A percentile compares a stretch with the other conserved stretches of the same genome.
Evolutionary conservation across 1,140 invertebrate genomes (phyloP).

Genomic region (Trachymyrmex septentrionalis): DNA sequence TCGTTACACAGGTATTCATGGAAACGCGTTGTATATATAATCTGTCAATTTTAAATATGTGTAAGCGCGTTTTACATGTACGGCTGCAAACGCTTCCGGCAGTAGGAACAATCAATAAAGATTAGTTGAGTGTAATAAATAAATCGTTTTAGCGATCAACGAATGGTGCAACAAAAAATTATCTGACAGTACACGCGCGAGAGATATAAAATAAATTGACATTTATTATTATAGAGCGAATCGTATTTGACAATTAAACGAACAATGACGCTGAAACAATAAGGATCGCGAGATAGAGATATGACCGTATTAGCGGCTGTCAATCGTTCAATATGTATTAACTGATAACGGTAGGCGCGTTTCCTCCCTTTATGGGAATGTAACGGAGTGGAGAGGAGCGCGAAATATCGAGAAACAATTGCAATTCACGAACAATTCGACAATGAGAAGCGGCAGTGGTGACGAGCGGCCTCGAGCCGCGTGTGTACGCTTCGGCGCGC

Average conservation of each 20-base stretch:
- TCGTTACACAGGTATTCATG: conserved; percentile 15
- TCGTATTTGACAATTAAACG: conserved; percentile 60
- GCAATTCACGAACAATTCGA: conserved; percentile 41
- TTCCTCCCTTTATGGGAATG: not conserved
- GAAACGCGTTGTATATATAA: conserved; percentile 21
- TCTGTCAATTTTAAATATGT: conserved; percentile 57
- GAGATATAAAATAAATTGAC: conserved; percentile 47
- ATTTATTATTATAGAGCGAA: conserved; percentile 61
- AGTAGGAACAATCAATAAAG: conserved; percentile 59
- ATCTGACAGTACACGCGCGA: conserved; percentile 5
- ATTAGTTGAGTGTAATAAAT: conserved; percentile 58
- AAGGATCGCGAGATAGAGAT: conserved; percentile 46
- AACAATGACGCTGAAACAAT: conserved; percentile 48
- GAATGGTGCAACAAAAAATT: conserved; percentile 51
- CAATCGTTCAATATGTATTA: conserved; percentile 53
- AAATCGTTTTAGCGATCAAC: conserved; percentile 49
- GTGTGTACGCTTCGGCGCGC: conserved; percentile 71
- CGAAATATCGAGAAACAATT: conserved; percentile 50
- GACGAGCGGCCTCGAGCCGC: not conserved
- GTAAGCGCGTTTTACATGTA: conserved; percentile 5
- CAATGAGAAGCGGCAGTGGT: conserved; percentile 21
- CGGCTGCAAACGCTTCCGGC: conserved; percentile 42
- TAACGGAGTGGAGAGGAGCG: not conserved
- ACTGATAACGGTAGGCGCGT: conserved; percentile 17
- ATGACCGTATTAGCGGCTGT: conserved; percentile 33